Evolutionary conservation across 1,140 invertebrate genomes (phyloP).

Genomic region (Sinella curviseta): DNA sequence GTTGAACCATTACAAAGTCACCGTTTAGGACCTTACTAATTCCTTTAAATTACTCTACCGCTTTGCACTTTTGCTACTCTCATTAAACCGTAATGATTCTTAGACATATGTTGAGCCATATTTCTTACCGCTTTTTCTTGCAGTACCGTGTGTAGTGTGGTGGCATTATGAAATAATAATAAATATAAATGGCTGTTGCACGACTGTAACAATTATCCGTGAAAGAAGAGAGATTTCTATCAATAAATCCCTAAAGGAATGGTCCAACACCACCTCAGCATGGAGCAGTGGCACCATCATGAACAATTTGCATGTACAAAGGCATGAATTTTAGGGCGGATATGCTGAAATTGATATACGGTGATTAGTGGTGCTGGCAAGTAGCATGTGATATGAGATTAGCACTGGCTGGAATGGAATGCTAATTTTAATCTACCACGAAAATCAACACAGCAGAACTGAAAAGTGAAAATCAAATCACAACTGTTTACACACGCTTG

Average conservation of each 20-base stretch:
- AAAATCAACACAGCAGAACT: slow-evolving; percentile 4
- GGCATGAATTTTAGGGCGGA: background rate
- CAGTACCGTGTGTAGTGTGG: no score
- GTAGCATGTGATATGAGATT: background rate
- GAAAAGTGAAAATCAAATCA: slow-evolving; percentile 16
- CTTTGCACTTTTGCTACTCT: slow-evolving; percentile 18
- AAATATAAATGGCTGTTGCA: no score
- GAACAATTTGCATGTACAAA: background rate
- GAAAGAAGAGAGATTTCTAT: background rate
- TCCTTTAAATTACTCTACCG: background rate
- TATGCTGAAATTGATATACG: background rate
- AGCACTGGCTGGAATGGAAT: background rate
- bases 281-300: background rate
- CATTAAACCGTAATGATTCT: background rate
- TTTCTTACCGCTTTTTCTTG: background rate
- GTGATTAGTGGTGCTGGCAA: slow-evolving; percentile 14
- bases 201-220: background rate
- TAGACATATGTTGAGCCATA: slow-evolving; percentile 4
- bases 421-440: slow-evolving; percentile 14
- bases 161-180: no score
- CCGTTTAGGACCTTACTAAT: slow-evolving; percentile 18
- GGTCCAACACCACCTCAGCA: background rate
- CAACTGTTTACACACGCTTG: background rate
- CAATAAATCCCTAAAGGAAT: background rate
- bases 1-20: background rate